Base-by-base conservation (phyloP, 2,113 vertebrate genomes). In the Nerophis lumbriciformis region DNA sequence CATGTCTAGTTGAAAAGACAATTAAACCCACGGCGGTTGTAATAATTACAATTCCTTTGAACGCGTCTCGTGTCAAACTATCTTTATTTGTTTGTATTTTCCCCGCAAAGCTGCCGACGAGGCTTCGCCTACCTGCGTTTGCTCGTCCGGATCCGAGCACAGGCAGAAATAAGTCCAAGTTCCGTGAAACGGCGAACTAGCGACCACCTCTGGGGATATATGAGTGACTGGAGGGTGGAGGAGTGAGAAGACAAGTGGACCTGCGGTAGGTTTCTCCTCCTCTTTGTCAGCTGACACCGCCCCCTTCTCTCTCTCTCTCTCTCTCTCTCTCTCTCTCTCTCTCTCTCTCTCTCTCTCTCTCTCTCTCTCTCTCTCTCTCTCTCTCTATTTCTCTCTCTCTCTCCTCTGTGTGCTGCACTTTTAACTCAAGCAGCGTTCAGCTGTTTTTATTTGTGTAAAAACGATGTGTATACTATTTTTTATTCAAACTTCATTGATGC, bases 261-360 rank as follows among this genome's bases (percentile, higher is more conserved):
- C 70, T 45, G 16, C 39, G 4, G 71, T 59, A 67, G 76, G 71
- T 78, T 81, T 74, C 82, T 81, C 74, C 79, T 80, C 76, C 84
- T 72, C 68, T 66, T 67, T 12, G 53, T 78, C 68, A 77, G 61
- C 38, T 84, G 78, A 84, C 83, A 67, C 83, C 85, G 81, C 83
- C 81, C 61, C 58, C 71, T 58, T 42, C 28, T 36, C 49, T 53
- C 79, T 48, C 77, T 55, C 73, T 48, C 61, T 16, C 67, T 47
- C 63, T 50, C 69, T 47, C 66, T 28, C 59, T 47, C 62, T 53
- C 67, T 44, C 62, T 56, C 58, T 60, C 68, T 37, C 59, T 28
- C 51, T 59, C 71, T 55, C 52, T 48, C 50, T 65, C 39, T 54
- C 60, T 37, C 53, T 11, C 21, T 6, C 53, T 16, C 67, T 47